Evolutionary conservation across 2,888 invertebrate genomes (phyloP), one percentile per base, ranked within the genome.

Genomic region (Epiblema foenella): DNA sequence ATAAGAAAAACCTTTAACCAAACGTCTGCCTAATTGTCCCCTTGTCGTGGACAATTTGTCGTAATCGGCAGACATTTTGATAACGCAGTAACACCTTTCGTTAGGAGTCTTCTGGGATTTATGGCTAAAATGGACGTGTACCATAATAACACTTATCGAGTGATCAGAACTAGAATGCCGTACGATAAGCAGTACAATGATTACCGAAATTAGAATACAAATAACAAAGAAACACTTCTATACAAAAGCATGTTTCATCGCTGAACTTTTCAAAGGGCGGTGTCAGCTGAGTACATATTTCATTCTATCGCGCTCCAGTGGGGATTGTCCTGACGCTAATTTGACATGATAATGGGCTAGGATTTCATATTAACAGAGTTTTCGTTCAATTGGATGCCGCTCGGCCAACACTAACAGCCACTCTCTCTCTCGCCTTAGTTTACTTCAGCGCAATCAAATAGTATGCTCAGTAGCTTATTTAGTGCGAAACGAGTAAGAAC

Each of bases 1-100:
- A 79, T 77, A 73, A 77, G 76, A 72, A 75, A 59, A 68, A 77
- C 69, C 72, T 73, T 76, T 75, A 78, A 77, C 77, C 77, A 71
- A 72, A 75, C 78, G 76, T 77, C 81, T 78, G 75, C 42, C 24
- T 77, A 77, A 81, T 77, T 63, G 75, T 77, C 59, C 72, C 74
- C 71, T 72, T 62, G 76, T 73, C 74, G 73, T 73, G 73, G 75
- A 77, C 79, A 80, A 77, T 78, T 78, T 60, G 74, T 73, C 75
- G 51, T 65, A 64, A 58, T 51, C 62, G 57, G 33, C 51, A n/a
- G 64, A 42, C 69, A 54, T 59, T 65, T 51, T 69, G 64, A 57
- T 56, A 69, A 62, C 52, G 51, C 39, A 68, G 37, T 46, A 57
- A 49, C 51, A 54, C 33, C 62, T 67, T 52, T 59, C 52, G 33